Conservation (phyloP, 2,888 invertebrate genomes). For the Cabera pusaria region DNA sequence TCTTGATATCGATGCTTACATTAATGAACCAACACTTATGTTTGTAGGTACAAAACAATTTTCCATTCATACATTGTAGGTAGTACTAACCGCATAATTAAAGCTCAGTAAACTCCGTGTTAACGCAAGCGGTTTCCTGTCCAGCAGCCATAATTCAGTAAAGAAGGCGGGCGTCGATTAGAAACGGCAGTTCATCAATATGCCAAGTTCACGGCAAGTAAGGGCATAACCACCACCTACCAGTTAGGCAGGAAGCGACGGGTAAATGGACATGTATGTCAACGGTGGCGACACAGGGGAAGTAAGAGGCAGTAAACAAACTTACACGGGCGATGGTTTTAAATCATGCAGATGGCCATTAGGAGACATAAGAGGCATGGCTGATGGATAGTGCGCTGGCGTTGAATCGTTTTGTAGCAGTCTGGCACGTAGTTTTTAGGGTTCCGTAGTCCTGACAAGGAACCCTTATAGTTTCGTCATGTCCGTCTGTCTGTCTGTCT, state of each 20-base stretch:
- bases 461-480: too few species aligned
- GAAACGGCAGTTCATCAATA: slow-evolving; percentile 30
- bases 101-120: slow-evolving; percentile 2
- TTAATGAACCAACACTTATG: too few species aligned
- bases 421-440: too few species aligned
- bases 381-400: too few species aligned
- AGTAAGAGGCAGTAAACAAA: slow-evolving; percentile 16
- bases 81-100: not conserved
- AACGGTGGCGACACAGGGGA: slow-evolving; percentile 32
- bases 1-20: too few species aligned
- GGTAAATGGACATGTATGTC: slow-evolving; percentile 39
- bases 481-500: too few species aligned
- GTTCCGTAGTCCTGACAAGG: too few species aligned
- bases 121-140: slow-evolving; percentile 2
- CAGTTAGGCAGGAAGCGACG: slow-evolving; percentile 29
- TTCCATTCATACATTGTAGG: too few species aligned
- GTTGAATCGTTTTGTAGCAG: too few species aligned
- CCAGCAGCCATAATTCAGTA: slow-evolving; percentile 5
- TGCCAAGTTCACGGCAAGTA: slow-evolving; percentile 29
- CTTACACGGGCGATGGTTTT: not conserved
- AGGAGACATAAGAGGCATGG: too few species aligned
- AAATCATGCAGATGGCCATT: too few species aligned
- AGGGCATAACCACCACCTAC: slow-evolving; percentile 25
- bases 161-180: slow-evolving; percentile 23
- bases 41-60: too few species aligned